Percentiles rank a stretch among this genome's conserved stretches.
These are phyloP conservation scores for Pluvialis apricaria DNA, from an alignment of 2,113 vertebrate genomes.

Conservation along the genomic window DNA sequence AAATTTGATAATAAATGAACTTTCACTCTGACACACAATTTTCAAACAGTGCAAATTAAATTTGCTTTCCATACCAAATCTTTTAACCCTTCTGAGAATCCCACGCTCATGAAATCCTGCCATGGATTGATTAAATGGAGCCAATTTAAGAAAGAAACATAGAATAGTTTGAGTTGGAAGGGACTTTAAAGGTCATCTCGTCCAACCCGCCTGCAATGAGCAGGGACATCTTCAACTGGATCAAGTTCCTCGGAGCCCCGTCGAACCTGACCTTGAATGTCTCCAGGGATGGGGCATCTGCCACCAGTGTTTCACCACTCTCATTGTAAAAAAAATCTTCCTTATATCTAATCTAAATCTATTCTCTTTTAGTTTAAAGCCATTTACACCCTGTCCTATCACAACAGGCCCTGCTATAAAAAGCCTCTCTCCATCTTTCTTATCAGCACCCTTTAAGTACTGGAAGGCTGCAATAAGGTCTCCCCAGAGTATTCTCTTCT, in stretches of 20 bases:
- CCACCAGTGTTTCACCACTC: background rate
- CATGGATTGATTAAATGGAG: accelerated
- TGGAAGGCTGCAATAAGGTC: background rate
- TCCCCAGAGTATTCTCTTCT: background rate
- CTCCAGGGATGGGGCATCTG: background rate
- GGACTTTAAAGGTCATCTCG: background rate
- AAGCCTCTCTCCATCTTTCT: background rate
- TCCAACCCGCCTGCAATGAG: background rate
- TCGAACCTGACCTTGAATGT: background rate
- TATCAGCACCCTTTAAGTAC: background rate
- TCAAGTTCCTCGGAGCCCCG: background rate
- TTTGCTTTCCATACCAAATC: background rate
- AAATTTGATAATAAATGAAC: background rate
- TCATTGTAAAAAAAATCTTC: background rate
- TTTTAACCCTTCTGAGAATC: background rate
- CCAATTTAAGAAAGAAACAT: background rate
- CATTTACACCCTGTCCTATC: background rate
- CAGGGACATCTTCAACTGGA: background rate
- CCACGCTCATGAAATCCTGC: background rate
- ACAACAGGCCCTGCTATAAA: background rate
- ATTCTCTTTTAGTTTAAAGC: background rate
- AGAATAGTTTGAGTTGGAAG: background rate
- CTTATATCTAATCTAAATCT: background rate
- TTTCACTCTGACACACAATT: accelerated
- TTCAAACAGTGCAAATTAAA: background rate